These are phyloP conservation scores for Bubalus kerabau DNA, from an alignment of 2,113 vertebrate species.

Conservation along the genomic window DNA sequence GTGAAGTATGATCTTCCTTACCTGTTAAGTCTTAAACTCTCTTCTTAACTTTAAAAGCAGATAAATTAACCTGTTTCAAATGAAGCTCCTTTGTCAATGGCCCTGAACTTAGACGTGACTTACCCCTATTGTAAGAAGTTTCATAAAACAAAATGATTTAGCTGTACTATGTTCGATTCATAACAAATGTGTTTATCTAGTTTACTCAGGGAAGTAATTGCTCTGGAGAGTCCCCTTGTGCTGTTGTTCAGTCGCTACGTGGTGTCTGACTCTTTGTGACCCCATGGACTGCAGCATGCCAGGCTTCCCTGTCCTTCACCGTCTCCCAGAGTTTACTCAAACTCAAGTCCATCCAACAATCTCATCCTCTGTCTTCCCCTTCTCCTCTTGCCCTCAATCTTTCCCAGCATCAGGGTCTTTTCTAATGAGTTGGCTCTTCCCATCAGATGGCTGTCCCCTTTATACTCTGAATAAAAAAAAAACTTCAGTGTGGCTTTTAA, in stretches of 20 bases:
- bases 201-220: not conserved
- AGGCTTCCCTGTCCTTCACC: not conserved
- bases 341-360: not conserved
- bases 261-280: not conserved
- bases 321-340: not conserved
- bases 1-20: not conserved
- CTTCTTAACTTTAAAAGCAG: not conserved
- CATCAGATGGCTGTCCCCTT: not conserved
- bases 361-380: not conserved
- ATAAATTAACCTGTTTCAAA: not conserved
- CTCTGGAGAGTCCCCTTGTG: not conserved
- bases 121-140: not conserved
- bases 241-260: not conserved
- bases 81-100: not conserved
- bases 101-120: not conserved
- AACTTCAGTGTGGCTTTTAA: not conserved
- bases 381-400: not conserved
- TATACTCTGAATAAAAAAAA: not conserved
- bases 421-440: not conserved
- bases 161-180: not conserved
- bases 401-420: not conserved
- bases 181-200: not conserved
- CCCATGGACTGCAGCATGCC: not conserved
- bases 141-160: not conserved
- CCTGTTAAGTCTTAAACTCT: not conserved